Base-by-base conservation (phyloP, 2,113 vertebrate species). In the Crotalus tigris region DNA sequence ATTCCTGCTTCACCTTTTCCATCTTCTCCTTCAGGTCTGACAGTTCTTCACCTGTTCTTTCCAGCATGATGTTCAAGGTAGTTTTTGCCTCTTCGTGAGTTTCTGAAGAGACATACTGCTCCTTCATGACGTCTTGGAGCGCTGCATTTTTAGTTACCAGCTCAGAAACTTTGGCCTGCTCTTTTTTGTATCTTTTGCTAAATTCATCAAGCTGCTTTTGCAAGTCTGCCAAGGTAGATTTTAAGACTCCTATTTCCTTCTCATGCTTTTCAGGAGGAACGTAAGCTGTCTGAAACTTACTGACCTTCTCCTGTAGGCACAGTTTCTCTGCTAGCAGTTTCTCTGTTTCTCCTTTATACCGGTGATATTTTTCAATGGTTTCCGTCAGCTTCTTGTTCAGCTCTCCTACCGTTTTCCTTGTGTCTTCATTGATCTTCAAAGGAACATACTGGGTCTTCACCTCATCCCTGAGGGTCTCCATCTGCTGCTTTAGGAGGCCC, bases 351-450 rank as follows among this genome's bases (percentile, higher is more conserved):
- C 96, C 97, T 93, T 98, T 98, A 93, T 98, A 97, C 94, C 98
- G 98, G 2, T 96, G 97, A 8, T 96, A 98, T 92, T 97, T 98
- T 51, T 98, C 97, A 0, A 97, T 98, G 5, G 97, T 90, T 58
- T 99, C 98, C 23, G 97, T 97, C 26, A 99, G 97, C 96, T 98
- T 98, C 95, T 97, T 98, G 92, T 98, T 98, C 93, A 99, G 97
- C 49, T 98, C 98, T 86, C 98, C 98, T 39, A 99, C 94, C 19
- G 97, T 95, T 95, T 95, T 98, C 94, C 98, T 98, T 91, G 98
- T 89, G 19, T 99, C 98, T 49, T 99, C 98, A 0, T 98, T 98
- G 81, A 97, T 96, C 95, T 98, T 97, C 44, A 98, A 75, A 93
- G 98, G 97, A 91, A 99, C 96, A 0, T 98, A 99, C 87, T 98